Conservation (phyloP, 2,113 vertebrate genomes). For the Anas platyrhynchos region DNA sequence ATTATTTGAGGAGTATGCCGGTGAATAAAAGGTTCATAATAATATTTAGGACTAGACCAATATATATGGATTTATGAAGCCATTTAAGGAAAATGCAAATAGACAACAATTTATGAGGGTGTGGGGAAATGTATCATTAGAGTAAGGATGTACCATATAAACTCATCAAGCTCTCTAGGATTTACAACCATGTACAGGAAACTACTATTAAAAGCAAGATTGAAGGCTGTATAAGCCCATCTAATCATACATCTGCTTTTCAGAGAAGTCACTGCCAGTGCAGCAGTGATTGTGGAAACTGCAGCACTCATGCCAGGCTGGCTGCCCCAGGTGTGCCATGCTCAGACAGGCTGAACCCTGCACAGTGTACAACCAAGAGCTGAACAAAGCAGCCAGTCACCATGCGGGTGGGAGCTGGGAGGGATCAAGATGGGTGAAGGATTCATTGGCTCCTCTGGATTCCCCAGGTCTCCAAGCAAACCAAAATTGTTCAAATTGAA, state of each 20-base stretch:
- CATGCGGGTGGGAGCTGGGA: not conserved
- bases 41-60: slow-evolving; percentile 36
- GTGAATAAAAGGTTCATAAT: slow-evolving; percentile 28
- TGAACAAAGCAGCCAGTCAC: not conserved
- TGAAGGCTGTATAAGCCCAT: slow-evolving; percentile 32
- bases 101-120: slow-evolving; percentile 57
- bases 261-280: not conserved
- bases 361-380: not conserved
- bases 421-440: not conserved
- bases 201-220: slow-evolving; percentile 43
- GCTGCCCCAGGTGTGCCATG: rapidly evolving
- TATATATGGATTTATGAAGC: slow-evolving; percentile 59
- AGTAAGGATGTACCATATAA: slow-evolving; percentile 25
- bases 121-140: slow-evolving; percentile 43
- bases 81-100: slow-evolving; percentile 49
- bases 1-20: not conserved
- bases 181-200: slow-evolving; percentile 45
- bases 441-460: not conserved
- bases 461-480: not conserved
- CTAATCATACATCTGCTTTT: slow-evolving; percentile 9
- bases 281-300: not conserved
- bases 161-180: slow-evolving; percentile 25
- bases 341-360: not conserved
- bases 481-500: not conserved
- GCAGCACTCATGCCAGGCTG: not conserved